Percentiles rank a stretch among this genome's conserved stretches.
Evolutionary conservation across 2,888 invertebrate species (phyloP).

Genomic region (Sesia bembeciformis): DNA sequence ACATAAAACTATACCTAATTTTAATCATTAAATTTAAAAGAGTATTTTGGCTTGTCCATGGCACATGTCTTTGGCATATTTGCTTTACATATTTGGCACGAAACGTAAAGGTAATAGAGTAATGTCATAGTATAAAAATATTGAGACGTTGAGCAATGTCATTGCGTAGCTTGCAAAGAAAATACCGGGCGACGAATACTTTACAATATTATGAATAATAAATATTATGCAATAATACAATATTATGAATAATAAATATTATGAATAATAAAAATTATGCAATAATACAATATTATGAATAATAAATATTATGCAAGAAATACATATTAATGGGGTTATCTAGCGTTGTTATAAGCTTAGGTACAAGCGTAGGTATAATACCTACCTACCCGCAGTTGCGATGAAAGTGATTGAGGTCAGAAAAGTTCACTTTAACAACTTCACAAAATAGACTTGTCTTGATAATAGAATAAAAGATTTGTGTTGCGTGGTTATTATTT

Average conservation of each 20-base stretch:
- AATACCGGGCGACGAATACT: constrained; percentile 67
- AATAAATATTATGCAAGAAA: too few relatives aligned
- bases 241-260: too few relatives aligned
- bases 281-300: too few relatives aligned
- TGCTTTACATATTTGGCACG: constrained; percentile 34
- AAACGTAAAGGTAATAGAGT: constrained; percentile 23
- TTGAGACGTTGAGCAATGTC: constrained; percentile 55
- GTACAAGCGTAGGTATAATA: too few relatives aligned
- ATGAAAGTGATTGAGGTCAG: too few relatives aligned
- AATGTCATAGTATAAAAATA: constrained; percentile 38
- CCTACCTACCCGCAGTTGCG: too few relatives aligned
- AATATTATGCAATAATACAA: not conserved
- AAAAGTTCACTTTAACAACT: too few relatives aligned
- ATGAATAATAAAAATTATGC: constrained; percentile 8
- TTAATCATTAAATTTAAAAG: constrained; percentile 4
- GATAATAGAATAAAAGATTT: too few relatives aligned
- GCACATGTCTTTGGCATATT: constrained; percentile 27
- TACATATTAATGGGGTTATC: too few relatives aligned
- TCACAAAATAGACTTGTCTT: too few relatives aligned
- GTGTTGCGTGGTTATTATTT: too few relatives aligned
- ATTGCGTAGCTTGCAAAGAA: constrained; percentile 41
- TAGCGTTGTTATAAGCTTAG: too few relatives aligned
- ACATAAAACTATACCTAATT: constrained; percentile 6
- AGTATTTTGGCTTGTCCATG: constrained; percentile 30
- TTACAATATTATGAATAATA: constrained; percentile 23